phyloP scores from a whole-genome alignment of 2,888 invertebrate species.

The Drosophila anomalata region DNA sequence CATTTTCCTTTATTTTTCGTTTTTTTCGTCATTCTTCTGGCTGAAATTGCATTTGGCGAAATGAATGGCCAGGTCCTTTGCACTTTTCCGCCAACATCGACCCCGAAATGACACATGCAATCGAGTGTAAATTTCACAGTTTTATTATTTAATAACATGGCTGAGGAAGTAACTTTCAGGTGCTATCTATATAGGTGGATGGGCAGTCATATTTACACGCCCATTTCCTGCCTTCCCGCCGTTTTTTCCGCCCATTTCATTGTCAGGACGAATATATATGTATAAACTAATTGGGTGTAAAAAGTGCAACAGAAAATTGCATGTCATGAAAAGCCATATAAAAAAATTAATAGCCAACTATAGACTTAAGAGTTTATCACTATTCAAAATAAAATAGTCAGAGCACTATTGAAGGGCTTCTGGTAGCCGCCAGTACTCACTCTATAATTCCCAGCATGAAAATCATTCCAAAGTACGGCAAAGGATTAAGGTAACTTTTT shows the following conservation, averaged over 20 bases:
- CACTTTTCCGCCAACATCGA: constrained; percentile 14
- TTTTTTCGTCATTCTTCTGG: constrained; percentile 24
- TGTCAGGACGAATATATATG: constrained; percentile 27
- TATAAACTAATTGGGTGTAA: constrained; percentile 46
- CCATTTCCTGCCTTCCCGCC: constrained; percentile 19
- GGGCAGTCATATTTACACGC: constrained; percentile 39
- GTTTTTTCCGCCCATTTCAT: constrained; percentile 21
- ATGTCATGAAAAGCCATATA: constrained; percentile 11
- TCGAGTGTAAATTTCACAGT: constrained; percentile 65
- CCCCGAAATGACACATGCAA: constrained; percentile 57
- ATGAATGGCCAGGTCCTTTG: constrained; percentile 30
- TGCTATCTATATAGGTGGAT: constrained; percentile 22
- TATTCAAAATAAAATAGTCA: neutral
- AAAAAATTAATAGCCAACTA: constrained; percentile 9
- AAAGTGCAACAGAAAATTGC: constrained; percentile 56
- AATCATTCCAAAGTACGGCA: constrained; percentile 71
- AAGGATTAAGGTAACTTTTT: constrained; percentile 73
- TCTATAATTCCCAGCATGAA: constrained; percentile 67
- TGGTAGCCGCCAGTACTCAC: neutral
- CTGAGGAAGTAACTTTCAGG: constrained; percentile 39
- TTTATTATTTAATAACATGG: constrained; percentile 68
- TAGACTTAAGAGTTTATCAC: neutral
- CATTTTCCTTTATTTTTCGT: constrained; percentile 13
- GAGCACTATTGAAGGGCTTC: neutral
- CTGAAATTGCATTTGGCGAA: constrained; percentile 56